Conservation (phyloP, 2,797 vertebrate species). For the Heterohyrax brucei region DNA sequence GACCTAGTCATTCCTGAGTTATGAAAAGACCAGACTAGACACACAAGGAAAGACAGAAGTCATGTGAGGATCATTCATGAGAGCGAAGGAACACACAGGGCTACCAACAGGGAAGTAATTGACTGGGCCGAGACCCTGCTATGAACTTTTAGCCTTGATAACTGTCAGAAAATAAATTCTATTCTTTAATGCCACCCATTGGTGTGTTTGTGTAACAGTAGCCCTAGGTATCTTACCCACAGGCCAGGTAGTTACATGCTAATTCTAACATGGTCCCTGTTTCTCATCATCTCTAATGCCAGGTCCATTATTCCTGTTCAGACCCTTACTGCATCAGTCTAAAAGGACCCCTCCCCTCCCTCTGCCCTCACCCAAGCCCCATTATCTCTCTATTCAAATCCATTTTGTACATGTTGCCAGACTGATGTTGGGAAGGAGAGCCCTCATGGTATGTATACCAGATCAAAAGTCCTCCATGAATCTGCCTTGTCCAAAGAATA, state of each 20-base stretch:
- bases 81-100: too few species aligned
- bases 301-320: neutral
- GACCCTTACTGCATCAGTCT: neutral
- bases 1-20: too few species aligned
- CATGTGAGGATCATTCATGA: too few species aligned
- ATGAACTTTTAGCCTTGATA: too few species aligned
- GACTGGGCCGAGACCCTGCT: too few species aligned
- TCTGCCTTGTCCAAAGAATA: neutral
- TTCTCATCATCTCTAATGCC: neutral
- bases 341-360: neutral
- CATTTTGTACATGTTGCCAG: neutral
- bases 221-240: too few species aligned
- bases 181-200: too few species aligned
- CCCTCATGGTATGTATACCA: neutral
- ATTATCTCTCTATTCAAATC: neutral
- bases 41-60: too few species aligned
- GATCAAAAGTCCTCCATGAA: neutral
- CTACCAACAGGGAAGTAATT: too few species aligned
- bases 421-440: neutral
- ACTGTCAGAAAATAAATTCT: too few species aligned
- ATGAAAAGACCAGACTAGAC: too few species aligned
- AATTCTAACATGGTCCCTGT: neutral
- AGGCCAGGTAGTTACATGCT: neutral
- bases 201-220: too few species aligned
- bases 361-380: fast-evolving